Evolutionary conservation across 2,797 vertebrate genomes (phyloP), one percentile per base, ranked within the genome.

Genomic region (Dryobates pubescens): DNA sequence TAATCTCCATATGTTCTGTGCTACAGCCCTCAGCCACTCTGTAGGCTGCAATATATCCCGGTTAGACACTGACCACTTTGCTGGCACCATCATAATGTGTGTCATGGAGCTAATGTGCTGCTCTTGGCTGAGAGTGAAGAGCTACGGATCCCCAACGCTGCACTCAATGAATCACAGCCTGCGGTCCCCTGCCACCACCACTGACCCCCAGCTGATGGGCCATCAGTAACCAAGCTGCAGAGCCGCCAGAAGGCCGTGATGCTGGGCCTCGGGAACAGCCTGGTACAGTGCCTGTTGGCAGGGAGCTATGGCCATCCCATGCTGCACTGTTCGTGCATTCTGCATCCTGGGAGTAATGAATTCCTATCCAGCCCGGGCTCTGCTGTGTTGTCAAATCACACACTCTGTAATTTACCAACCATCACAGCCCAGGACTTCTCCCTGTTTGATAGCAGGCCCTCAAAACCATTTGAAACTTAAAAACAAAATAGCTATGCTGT

Each of bases 1-100:
- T 88, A 94, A 92, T 90, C 88, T 95, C 92, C 94, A 84, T 94
- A 93, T 94, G 94, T 72, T 96, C 80, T 26, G 68, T 32, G 65
- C 79, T 80, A 82, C 68, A 72, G 81, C 87, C 65, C 85, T 91
- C 74, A 82, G 93, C 90, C 41, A 24, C 89, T 94, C 90, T 0
- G 4, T 71, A 65, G 93, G 86, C 90, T 90, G 86, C 57, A 84
- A 89, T 88, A 68, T 3, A 81, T 58, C 80, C 70, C 73, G 1
- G 65, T 82, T 32, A 86, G 82, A 85, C 82, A 80, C 67, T 92
- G 95, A 82, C 86, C 88, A 68, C 59, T 92, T 59, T 75, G 81
- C 79, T 89, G 92, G 85, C 89, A 77, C 73, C 73, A 26, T 29
- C 61, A 34, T 71, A 79, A 83, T 24, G 75, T 61, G 8, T 82